These are phyloP conservation scores for Etheostoma spectabile DNA, from an alignment of 2,113 vertebrate genomes.

Conservation along the genomic window DNA sequence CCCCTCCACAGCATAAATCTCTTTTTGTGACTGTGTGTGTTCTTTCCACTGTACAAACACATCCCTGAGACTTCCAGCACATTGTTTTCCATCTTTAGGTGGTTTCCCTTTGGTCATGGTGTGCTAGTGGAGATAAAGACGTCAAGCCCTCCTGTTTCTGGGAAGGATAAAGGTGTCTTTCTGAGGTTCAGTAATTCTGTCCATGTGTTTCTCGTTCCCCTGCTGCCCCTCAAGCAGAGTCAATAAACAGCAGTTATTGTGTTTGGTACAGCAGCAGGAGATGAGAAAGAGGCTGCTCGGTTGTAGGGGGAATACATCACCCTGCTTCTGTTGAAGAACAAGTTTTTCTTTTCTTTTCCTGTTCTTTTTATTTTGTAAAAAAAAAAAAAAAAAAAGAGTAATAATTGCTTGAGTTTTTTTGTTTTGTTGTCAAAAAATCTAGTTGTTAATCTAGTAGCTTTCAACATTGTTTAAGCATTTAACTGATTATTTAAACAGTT, in stretches of 20 bases:
- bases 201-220: slow-evolving; percentile 77
- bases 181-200: slow-evolving; percentile 71
- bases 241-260: slow-evolving; percentile 83
- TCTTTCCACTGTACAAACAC: slow-evolving; percentile 70
- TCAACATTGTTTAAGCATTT: not conserved
- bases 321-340: slow-evolving; percentile 47
- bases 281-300: slow-evolving; percentile 32
- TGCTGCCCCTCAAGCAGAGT: slow-evolving; percentile 64
- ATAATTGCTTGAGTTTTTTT: not conserved
- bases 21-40: slow-evolving; percentile 25
- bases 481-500: not conserved
- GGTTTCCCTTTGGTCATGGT: slow-evolving; percentile 71
- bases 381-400: slow-evolving; percentile 21
- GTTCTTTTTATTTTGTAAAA: not conserved
- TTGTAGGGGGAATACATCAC: slow-evolving; percentile 25
- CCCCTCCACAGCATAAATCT: slow-evolving; percentile 8
- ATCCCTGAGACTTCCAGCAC: slow-evolving; percentile 74
- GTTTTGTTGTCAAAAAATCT: not conserved
- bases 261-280: slow-evolving; percentile 64
- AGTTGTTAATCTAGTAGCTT: not conserved
- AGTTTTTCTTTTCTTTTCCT: not conserved
- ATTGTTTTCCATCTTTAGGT: slow-evolving; percentile 74
- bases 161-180: slow-evolving; percentile 76
- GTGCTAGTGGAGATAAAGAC: slow-evolving; percentile 76
- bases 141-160: slow-evolving; percentile 69